Evolutionary conservation across 2,797 vertebrate species (phyloP).

Genomic region (Intellagama lesueurii): DNA sequence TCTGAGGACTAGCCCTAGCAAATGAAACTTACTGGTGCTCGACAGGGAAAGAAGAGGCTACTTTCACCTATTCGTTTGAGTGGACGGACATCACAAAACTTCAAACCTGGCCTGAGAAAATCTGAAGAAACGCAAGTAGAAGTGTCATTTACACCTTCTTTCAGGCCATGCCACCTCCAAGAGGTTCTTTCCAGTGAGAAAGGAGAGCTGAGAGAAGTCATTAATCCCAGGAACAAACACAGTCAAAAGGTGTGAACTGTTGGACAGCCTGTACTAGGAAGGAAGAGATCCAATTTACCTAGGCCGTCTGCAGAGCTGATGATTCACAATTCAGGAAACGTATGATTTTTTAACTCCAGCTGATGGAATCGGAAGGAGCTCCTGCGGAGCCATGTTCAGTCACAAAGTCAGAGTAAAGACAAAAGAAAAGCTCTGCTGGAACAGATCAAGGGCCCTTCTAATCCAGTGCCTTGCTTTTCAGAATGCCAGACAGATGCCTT

Average conservation of each 20-base stretch:
- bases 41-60: background rate
- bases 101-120: background rate
- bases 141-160: background rate
- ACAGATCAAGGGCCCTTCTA: too few relatives aligned
- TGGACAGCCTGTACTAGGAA: background rate
- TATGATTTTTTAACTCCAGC: constrained; percentile 2
- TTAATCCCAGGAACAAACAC: constrained; percentile 21
- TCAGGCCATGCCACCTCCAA: background rate
- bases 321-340: background rate
- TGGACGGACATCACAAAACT: background rate
- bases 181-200: background rate
- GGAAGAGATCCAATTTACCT: background rate
- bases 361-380: background rate
- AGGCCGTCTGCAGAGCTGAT: background rate
- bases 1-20: background rate
- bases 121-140: background rate
- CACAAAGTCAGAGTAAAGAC: background rate
- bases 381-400: background rate
- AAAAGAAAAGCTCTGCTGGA: background rate
- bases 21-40: background rate
- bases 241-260: background rate
- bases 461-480: background rate
- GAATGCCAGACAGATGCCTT: background rate
- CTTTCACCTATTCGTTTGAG: background rate
- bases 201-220: background rate